phyloP scores from a whole-genome alignment of 2,888 invertebrate genomes.

The Dolichomitus sp. region DNA sequence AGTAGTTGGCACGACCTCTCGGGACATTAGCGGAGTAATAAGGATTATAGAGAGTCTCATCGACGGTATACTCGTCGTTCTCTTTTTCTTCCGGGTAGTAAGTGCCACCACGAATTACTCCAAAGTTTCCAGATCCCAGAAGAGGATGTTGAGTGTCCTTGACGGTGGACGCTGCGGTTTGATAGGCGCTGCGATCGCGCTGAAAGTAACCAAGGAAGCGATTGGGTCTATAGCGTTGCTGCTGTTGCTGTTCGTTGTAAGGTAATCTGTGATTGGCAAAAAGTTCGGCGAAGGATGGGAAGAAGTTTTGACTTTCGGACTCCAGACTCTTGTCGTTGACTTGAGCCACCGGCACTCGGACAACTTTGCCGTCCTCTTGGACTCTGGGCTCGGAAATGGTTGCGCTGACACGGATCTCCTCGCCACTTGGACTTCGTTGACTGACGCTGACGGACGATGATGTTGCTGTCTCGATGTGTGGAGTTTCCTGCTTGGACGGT shows the following conservation, averaged over 20 bases:
- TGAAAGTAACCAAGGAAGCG: constrained; percentile 84
- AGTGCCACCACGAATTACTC: constrained; percentile 95
- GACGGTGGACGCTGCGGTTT: constrained; percentile 74
- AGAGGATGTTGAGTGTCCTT: constrained; percentile 88
- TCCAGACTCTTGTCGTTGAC: constrained; percentile 86
- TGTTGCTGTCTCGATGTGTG: constrained; percentile 56
- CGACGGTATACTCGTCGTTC: constrained; percentile 89
- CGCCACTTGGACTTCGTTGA: constrained; percentile 61
- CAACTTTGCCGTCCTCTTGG: constrained; percentile 48
- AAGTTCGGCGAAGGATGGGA: constrained; percentile 92
- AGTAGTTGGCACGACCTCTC: constrained; percentile 91
- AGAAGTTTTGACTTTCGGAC: constrained; percentile 91
- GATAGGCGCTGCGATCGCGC: constrained; percentile 80
- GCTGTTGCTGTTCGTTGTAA: constrained; percentile 88
- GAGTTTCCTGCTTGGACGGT: constrained; percentile 23
- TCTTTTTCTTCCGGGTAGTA: constrained; percentile 91
- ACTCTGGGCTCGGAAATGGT: constrained; percentile 68
- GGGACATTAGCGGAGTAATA: constrained; percentile 90
- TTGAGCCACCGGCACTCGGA: constrained; percentile 23
- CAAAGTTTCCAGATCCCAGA: constrained; percentile 93
- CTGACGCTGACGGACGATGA: constrained; percentile 45
- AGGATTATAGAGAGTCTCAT: constrained; percentile 88
- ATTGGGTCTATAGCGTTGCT: constrained; percentile 82
- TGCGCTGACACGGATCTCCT: constrained; percentile 68
- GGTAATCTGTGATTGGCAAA: constrained; percentile 89